Evolutionary conservation across 2,113 vertebrate genomes (phyloP), one percentile per base, ranked within the genome.

Genomic region (Gobio gobio): DNA sequence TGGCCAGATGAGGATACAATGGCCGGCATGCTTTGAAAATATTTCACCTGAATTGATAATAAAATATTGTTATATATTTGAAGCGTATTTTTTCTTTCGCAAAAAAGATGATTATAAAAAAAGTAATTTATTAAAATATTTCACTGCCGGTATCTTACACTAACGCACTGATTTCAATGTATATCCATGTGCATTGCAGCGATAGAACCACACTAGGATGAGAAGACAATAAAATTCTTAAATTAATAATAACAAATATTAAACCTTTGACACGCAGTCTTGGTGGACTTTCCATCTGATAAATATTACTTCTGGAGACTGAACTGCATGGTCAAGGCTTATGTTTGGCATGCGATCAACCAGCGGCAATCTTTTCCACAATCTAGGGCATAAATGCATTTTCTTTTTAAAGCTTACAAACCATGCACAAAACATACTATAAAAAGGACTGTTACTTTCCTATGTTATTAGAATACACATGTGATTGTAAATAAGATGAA

Each of bases 341-440:
- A 96, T 88, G 63, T 76, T 95, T 47, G 96, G 94, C 56, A 95
- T 84, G 45, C 92, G 93, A 75, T 95, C 94, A 22, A 89, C 86
- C 90, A 91, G 93, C 1, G 94, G 91, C 26, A 93, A 90, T 64
- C 95, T 96, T 89, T 95, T 96, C 96, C 96, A 97, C 51, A 87
- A 90, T 91, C 95, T 96, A 81, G 68, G 61, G 86, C 88, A 75
- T 43, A 80, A 43, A 84, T 58, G 1, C 49, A 26, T 83, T 51
- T 20, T 56, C 6, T 33, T 33, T 33, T 3, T 3, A 40, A 40
- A 40, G 1, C 0, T 18, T 13, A 76, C 4, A 59, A 51, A 51
- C 5, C 9, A 70, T 61, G n/a, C 29, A 81, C 33, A 75, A 45
- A 75, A 20, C 61, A 64, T 29, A 82, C 47, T 43, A 36, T 5